A percentile compares a stretch with the other conserved stretches of the same genome.
Evolutionary conservation across 1,140 invertebrate species (phyloP).

Genomic region (Saccostrea cuccullata): DNA sequence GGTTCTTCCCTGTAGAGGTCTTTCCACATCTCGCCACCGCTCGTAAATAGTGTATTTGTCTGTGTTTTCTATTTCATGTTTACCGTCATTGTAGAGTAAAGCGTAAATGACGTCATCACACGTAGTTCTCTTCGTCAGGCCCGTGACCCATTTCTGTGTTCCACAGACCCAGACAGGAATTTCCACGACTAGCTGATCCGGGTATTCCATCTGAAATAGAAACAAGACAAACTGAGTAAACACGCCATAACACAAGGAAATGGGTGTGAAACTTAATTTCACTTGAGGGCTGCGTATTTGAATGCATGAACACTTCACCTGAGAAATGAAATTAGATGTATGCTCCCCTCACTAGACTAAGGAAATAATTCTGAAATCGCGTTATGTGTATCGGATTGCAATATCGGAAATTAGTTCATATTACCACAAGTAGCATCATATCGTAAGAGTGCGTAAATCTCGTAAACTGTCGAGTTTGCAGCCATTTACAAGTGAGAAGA

Average conservation of each 20-base stretch:
- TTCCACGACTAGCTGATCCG: conserved; percentile 77
- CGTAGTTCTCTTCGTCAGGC: conserved; percentile 86
- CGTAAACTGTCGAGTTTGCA: conserved; percentile 10
- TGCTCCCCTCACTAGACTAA: neutral
- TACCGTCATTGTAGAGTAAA: conserved; percentile 79
- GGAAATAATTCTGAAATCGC: neutral
- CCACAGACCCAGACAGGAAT: conserved; percentile 88
- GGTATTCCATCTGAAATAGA: conserved; percentile 50
- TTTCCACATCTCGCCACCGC: conserved; percentile 83
- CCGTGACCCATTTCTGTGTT: conserved; percentile 88
- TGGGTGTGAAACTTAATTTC: neutral
- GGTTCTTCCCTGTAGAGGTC: conserved; percentile 84
- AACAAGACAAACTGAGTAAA: neutral
- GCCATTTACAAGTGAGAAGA: neutral
- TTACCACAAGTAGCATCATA: neutral
- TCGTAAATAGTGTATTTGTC: conserved; percentile 75
- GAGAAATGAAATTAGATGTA: neutral
- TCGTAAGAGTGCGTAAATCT: neutral
- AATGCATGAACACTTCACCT: neutral
- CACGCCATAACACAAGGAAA: neutral
- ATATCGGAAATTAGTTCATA: neutral
- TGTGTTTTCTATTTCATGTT: conserved; percentile 71
- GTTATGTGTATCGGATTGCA: conserved; percentile 6
- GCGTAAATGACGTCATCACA: conserved; percentile 88
- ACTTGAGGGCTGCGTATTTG: neutral